Conservation (phyloP, 2,888 invertebrate genomes). For the Lepidocyrtoides sp. region DNA sequence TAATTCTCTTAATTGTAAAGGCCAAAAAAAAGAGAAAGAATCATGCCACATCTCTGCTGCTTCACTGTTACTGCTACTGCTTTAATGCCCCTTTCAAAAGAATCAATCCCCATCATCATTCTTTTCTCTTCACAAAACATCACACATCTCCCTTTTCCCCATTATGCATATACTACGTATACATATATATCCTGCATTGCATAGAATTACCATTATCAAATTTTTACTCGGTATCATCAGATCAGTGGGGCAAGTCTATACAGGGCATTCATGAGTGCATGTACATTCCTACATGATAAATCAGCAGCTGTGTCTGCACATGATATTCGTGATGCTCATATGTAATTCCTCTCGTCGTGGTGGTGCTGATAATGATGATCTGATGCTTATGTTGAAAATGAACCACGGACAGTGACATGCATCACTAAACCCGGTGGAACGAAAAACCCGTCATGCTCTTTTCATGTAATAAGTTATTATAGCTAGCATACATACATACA, state of each 20-base stretch:
- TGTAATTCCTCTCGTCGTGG: constrained; percentile 57
- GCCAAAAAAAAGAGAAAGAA: constrained; percentile 48
- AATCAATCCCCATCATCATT: constrained; percentile 79
- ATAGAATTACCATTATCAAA: constrained; percentile 15
- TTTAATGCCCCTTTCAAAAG: constrained; percentile 49
- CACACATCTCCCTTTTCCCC: constrained; percentile 2
- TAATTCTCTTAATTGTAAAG: constrained; percentile 85
- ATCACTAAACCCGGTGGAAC: constrained; percentile 61
- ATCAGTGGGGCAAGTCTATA: constrained; percentile 31
- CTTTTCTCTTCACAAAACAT: neutral
- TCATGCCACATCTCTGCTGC: too few species aligned
- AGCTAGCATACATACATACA: too few species aligned
- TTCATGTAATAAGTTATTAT: constrained; percentile 61
- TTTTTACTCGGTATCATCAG: neutral
- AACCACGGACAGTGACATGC: constrained; percentile 69
- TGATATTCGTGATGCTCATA: constrained; percentile 66
- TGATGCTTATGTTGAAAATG: constrained; percentile 46
- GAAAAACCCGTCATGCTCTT: neutral
- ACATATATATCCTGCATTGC: neutral
- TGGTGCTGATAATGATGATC: neutral
- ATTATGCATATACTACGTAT: neutral
- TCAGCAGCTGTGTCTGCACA: constrained; percentile 61
- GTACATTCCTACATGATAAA: constrained; percentile 42
- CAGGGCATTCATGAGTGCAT: neutral
- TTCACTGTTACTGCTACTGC: neutral